Conservation (phyloP, 2,888 invertebrate species). For the Mylabris sibirica region DNA sequence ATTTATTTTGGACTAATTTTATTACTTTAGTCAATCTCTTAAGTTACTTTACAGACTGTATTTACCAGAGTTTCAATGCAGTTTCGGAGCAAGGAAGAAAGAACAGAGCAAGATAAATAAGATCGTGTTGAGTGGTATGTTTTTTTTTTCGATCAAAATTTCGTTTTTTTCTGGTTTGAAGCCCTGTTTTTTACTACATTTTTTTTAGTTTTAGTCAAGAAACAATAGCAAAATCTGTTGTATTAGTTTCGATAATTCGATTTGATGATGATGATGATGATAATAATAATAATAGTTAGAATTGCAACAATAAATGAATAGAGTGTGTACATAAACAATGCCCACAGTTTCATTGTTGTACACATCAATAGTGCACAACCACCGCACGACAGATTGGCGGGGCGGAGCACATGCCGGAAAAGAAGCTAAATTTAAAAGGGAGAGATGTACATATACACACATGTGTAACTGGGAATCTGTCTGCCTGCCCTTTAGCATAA, state of each 20-base stretch:
- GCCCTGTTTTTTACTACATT: too few species aligned
- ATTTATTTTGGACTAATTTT: too few species aligned
- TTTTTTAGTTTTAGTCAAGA: not conserved
- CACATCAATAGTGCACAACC: constrained; percentile 32
- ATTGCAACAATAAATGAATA: constrained; percentile 21
- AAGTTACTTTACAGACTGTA: too few species aligned
- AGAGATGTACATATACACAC: not conserved
- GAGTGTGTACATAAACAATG: constrained; percentile 29
- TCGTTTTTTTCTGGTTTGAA: too few species aligned
- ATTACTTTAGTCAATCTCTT: too few species aligned
- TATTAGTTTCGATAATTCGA: constrained; percentile 4
- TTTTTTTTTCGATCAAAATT: too few species aligned
- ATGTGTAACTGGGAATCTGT: not conserved
- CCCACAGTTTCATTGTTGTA: constrained; percentile 24
- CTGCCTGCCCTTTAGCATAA: not conserved
- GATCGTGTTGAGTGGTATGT: too few species aligned
- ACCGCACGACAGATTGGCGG: constrained; percentile 32
- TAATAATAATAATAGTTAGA: constrained; percentile 22
- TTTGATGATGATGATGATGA: constrained; percentile 27
- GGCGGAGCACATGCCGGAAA: constrained; percentile 27
- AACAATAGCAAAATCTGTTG: not conserved
- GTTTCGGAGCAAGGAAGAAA: too few species aligned
- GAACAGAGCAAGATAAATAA: too few species aligned
- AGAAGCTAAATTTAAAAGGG: constrained; percentile 28
- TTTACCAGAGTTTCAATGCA: too few species aligned